Evolutionary conservation across 2,113 vertebrate genomes (phyloP).

Genomic region (Chrysochloris asiatica): DNA sequence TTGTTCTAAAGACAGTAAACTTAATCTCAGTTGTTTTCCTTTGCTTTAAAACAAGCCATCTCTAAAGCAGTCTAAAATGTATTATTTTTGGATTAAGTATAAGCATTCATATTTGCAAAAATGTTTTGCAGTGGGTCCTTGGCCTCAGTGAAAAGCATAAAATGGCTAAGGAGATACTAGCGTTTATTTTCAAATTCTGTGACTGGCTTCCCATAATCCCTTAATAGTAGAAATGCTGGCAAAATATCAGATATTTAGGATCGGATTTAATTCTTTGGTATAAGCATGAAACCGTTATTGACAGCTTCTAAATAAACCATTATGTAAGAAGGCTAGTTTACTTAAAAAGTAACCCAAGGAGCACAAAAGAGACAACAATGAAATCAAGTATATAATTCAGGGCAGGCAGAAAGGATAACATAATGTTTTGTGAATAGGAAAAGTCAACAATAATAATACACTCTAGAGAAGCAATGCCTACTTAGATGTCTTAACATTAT

Average conservation of each 20-base stretch:
- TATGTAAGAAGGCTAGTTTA: no score
- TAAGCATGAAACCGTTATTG: slow-evolving; percentile 72
- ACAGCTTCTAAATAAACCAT: slow-evolving; percentile 62
- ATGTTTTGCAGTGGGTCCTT: slow-evolving; percentile 70
- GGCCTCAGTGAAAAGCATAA: slow-evolving; percentile 55
- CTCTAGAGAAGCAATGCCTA: slow-evolving; percentile 38
- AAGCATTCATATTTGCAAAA: slow-evolving; percentile 68
- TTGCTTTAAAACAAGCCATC: slow-evolving; percentile 68
- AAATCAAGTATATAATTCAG: slow-evolving; percentile 51
- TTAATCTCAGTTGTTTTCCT: slow-evolving; percentile 51
- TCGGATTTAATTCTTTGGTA: slow-evolving; percentile 84
- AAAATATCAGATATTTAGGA: slow-evolving; percentile 51
- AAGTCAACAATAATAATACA: slow-evolving; percentile 46
- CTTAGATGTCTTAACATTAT: slow-evolving; percentile 19
- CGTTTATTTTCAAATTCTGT: slow-evolving; percentile 56
- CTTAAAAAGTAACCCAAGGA: slow-evolving; percentile 67
- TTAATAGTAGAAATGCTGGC: slow-evolving; percentile 55
- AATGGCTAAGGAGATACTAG: slow-evolving; percentile 52
- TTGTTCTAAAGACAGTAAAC: slow-evolving; percentile 66
- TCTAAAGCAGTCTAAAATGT: slow-evolving; percentile 63
- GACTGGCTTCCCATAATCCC: slow-evolving; percentile 27
- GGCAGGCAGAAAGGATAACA: slow-evolving; percentile 40
- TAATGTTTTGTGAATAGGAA: slow-evolving; percentile 36
- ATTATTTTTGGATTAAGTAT: no score
- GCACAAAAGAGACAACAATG: slow-evolving; percentile 49